Evolutionary conservation across 1,140 invertebrate genomes (phyloP).

Genomic region (Ylistrum balloti): DNA sequence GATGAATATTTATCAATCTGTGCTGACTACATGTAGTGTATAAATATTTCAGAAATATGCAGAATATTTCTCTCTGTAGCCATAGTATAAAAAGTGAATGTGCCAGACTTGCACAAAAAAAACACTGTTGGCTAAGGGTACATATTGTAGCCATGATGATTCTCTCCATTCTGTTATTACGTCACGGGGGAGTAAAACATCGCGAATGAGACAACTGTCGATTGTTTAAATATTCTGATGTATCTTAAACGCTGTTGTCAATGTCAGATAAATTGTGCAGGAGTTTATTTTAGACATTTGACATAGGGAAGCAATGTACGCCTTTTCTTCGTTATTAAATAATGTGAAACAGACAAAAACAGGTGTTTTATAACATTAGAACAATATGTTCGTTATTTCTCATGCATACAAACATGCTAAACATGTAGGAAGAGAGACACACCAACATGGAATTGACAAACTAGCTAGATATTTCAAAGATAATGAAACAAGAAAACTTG

Average conservation of each 20-base stretch:
- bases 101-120: not conserved
- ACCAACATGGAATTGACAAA: too few relatives aligned
- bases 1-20: constrained; percentile 18
- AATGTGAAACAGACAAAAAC: too few relatives aligned
- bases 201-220: not conserved
- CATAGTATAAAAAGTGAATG: not conserved
- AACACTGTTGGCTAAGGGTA: not conserved
- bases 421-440: too few relatives aligned
- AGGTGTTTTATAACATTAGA: too few relatives aligned
- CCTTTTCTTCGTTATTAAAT: not conserved
- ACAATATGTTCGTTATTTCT: too few relatives aligned
- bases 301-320: not conserved
- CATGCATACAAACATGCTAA: too few relatives aligned
- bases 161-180: not conserved
- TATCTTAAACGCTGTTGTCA: not conserved
- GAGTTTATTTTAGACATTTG: not conserved
- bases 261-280: not conserved
- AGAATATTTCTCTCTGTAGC: not conserved
- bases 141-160: not conserved
- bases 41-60: not conserved
- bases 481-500: too few relatives aligned
- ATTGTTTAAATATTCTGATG: not conserved
- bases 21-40: not conserved
- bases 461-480: too few relatives aligned
- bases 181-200: not conserved